These are phyloP conservation scores for Decapterus maruadsi DNA, from an alignment of 2,797 vertebrate species.

Conservation along the genomic window DNA sequence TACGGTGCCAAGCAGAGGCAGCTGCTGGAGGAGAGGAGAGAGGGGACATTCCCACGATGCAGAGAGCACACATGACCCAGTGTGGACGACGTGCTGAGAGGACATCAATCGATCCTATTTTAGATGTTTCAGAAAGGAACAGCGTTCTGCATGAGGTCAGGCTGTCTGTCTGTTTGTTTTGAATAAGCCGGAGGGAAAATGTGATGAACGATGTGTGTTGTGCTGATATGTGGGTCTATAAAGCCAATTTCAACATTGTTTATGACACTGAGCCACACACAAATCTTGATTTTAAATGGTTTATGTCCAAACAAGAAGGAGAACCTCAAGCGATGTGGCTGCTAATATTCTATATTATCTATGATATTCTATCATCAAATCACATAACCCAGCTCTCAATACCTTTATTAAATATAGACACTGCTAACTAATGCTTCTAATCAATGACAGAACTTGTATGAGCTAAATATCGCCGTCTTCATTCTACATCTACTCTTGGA, in stretches of 20 bases:
- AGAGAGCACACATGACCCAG: constrained; percentile 30
- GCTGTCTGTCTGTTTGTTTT: not conserved
- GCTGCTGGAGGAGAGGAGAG: constrained; percentile 7
- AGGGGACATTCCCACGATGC: constrained; percentile 43
- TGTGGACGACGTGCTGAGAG: constrained; percentile 20
- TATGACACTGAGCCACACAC: not conserved
- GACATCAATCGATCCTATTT: constrained; percentile 19
- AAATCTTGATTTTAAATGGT: no score
- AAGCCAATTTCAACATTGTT: not conserved
- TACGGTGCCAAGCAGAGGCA: constrained; percentile 48
- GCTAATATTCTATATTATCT: not conserved
- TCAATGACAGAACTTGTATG: not conserved
- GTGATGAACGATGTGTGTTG: not conserved
- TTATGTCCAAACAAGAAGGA: not conserved
- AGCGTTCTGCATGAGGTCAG: not conserved
- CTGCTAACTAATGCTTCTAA: not conserved
- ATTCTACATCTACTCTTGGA: not conserved
- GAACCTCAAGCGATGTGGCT: not conserved
- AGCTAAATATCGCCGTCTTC: not conserved
- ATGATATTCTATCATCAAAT: no score
- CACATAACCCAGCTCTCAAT: not conserved
- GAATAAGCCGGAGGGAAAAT: not conserved
- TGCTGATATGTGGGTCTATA: not conserved
- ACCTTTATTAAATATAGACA: not conserved
- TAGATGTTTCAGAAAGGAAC: not conserved